Evolutionary conservation across 2,797 vertebrate genomes (phyloP), one percentile per base, ranked within the genome.

Genomic region (Pyrocephalus nanus): DNA sequence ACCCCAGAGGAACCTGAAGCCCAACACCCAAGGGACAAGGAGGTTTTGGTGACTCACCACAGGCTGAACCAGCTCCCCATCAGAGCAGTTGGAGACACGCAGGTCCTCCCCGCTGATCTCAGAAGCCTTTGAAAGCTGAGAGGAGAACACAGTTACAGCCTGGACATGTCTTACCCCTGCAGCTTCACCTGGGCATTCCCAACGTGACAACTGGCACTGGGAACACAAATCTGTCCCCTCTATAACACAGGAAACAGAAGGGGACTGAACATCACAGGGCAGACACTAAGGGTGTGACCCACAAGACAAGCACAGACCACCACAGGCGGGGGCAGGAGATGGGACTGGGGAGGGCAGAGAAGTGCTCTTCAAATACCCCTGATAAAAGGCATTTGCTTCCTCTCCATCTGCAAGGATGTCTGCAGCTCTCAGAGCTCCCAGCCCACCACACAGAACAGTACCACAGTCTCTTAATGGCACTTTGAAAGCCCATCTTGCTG

Each of bases 21-120:
- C 60, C 55, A 48, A 4, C n/a, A 8, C 0, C 22, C 60, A 19
- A 15, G 61, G 64, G 11, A 51, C 47, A 23, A 22, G 30, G 69
- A 66, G 36, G 10, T 76, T 66, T 3, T 12, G 7, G 73, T 4
- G 30, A 97, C 98, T 98, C 93, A 98, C 98, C 97, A 25, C 10
- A 34, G 67, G 81, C 50, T 3, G 58, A 30, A 62, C 10, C 78
- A 72, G 88, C 73, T 98, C 94, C 3, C 7, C 11, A 18, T 96
- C 76, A 0, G 54, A 96, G 67, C 30, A 9, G 43, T n/a, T 75
- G 36, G 96, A 97, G 26, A 42, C 40, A 1, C 51, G 85, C 12
- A 86, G 40, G 15, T 97, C 96, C 61, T 96, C 96, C 78, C 95
- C 80, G 0, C 96, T 97, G 67, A 42, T n/a, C 74, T 96, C 77